Evolutionary conservation across 1,140 invertebrate genomes (phyloP), one percentile per base, ranked within the genome.

Genomic region (Papilio machaon): DNA sequence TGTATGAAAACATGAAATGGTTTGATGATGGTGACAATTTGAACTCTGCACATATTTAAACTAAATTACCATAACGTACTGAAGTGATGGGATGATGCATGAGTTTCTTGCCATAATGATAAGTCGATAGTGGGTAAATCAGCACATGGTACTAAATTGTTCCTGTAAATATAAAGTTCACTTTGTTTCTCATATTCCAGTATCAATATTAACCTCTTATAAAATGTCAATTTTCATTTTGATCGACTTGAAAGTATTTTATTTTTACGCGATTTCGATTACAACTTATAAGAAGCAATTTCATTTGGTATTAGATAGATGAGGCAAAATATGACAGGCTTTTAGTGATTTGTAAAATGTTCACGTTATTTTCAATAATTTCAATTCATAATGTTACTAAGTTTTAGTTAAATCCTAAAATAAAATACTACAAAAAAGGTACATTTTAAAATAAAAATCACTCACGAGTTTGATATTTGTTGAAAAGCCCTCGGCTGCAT

Each of bases 121-220:
- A 97, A 92, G 90, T 97, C 96, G 9, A 97, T 91, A 46, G 91
- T 87, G 19, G 97, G 97, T 81, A 97, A 94, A 43, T 95, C 89
- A 11, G 95, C 90, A 84, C 97, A 98, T 46, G 95, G 95, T 30
- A 96, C 90, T 43, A 97, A 87, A 38, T 95, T 95, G 91, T 97
- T 98, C 38, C 97, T 97, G 92, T 38, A 95, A 95, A 74, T 49
- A 83, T 76, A 87, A 86, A 85, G 11, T 58, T 60, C 81, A 74
- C 47, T 87, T 4, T 4, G 9, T 10, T 73, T 4, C 17, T 46
- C 0, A 8, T 13, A 43, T 38, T 35, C 10, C 6, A 49, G 11
- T 13, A 49, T 17, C 15, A 52, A 17, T 52, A 15, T 15, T 17
- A 0, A 15, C 15, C 2, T 15, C 10, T 17, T 52, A 30, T 30